Percentiles rank a stretch among this genome's conserved stretches.
Evolutionary conservation across 2,113 vertebrate species (phyloP).

Genomic region (Lophotis ruficrista): DNA sequence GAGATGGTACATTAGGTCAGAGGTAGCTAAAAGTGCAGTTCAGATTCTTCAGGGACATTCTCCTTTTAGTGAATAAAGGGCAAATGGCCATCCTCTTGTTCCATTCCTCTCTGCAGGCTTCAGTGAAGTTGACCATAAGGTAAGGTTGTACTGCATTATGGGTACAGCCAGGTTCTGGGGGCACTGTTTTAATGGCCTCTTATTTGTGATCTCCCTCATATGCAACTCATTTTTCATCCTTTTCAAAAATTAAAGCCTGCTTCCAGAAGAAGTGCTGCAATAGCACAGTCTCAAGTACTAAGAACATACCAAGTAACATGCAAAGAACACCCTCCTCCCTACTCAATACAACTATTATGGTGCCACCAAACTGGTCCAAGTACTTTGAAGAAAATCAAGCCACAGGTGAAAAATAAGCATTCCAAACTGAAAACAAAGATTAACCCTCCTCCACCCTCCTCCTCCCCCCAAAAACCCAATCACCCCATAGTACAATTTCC

Average conservation of each 20-base stretch:
- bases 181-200: not conserved
- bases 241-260: not conserved
- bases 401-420: not conserved
- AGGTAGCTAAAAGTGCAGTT: constrained; percentile 22
- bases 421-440: not conserved
- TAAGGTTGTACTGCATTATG: not conserved
- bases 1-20: constrained; percentile 41
- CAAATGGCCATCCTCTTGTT: constrained; percentile 30
- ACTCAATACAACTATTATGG: not conserved
- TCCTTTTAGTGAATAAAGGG: constrained; percentile 32
- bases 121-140: constrained; percentile 23
- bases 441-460: not conserved
- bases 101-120: constrained; percentile 32
- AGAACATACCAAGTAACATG: not conserved
- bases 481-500: not conserved
- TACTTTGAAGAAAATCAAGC: not conserved
- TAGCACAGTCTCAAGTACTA: not conserved
- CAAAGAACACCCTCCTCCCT: not conserved
- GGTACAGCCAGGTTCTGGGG: not conserved
- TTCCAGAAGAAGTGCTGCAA: not conserved
- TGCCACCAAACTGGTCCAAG: not conserved
- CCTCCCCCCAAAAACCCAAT: fast-evolving
- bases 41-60: constrained; percentile 6
- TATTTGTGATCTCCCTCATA: not conserved
- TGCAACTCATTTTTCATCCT: not conserved